phyloP scores from a whole-genome alignment of 2,113 vertebrate genomes.

The Oncorhynchus nerka region DNA sequence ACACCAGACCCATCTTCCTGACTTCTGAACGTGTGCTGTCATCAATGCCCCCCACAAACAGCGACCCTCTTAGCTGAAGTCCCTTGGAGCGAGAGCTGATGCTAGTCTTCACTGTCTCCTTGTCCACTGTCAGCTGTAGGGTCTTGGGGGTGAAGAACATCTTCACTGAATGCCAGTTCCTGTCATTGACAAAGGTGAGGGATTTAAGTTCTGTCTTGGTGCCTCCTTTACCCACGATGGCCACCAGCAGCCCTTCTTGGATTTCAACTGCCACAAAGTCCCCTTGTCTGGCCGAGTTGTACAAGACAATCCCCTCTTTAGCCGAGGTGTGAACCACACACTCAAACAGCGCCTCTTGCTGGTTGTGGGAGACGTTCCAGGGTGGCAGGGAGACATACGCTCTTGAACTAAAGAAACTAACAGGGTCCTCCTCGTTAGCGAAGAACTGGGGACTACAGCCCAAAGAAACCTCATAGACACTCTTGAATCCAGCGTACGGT shows the following conservation, averaged over 20 bases:
- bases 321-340: conserved; percentile 78
- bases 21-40: conserved; percentile 72
- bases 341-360: conserved; percentile 70
- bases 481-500: conserved; percentile 81
- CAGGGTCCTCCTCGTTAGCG: conserved; percentile 79
- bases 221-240: conserved; percentile 70
- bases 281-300: conserved; percentile 76
- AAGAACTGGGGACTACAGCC: conserved; percentile 90
- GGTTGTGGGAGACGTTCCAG: conserved; percentile 57
- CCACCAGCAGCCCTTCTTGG: conserved; percentile 77
- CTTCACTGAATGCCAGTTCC: conserved; percentile 80
- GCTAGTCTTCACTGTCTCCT: conserved; percentile 71
- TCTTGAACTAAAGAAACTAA: conserved; percentile 91
- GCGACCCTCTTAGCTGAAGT: conserved; percentile 71
- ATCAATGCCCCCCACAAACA: conserved; percentile 85
- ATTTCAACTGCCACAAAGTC: conserved; percentile 86
- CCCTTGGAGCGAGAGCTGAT: conserved; percentile 62
- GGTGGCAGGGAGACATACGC: conserved; percentile 81
- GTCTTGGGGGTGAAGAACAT: conserved; percentile 73
- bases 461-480: conserved; percentile 82
- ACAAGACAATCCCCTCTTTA: conserved; percentile 81
- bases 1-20: conserved; percentile 72
- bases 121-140: conserved; percentile 80
- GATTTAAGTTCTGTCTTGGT: conserved; percentile 76
- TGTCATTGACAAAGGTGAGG: conserved; percentile 72